A percentile compares a stretch with the other conserved stretches of the same genome.
phyloP scores from a whole-genome alignment of 2,797 vertebrate genomes.

The Halcyon smyrnensis region DNA sequence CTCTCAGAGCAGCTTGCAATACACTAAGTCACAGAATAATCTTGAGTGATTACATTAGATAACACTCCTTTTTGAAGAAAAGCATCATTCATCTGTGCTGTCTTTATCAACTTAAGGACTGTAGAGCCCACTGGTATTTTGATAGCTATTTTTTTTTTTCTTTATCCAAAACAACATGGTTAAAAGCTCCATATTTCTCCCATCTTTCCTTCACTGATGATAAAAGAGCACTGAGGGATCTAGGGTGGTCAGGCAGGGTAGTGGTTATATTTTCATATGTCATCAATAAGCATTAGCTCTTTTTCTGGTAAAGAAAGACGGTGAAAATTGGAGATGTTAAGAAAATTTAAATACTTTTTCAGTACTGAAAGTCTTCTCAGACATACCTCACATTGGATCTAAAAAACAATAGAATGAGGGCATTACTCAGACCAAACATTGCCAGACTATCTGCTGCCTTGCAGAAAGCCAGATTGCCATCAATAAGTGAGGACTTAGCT shows the following conservation, averaged over 20 bases:
- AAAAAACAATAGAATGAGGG: neutral
- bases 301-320: neutral
- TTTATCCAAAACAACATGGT: neutral
- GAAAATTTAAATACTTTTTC: neutral
- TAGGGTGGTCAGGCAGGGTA: neutral
- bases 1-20: neutral
- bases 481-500: neutral
- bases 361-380: neutral
- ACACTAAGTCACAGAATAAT: neutral
- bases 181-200: neutral
- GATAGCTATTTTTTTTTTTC: neutral
- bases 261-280: conserved; percentile 1
- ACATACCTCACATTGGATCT: neutral
- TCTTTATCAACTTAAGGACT: neutral
- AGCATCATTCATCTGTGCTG: neutral
- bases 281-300: neutral
- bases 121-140: neutral
- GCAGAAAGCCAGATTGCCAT: neutral
- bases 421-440: neutral
- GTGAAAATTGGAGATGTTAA: neutral
- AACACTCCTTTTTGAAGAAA: neutral
- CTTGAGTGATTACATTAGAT: neutral
- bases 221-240: neutral
- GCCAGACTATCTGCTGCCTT: neutral
- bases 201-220: neutral